Evolutionary conservation across 2,888 invertebrate genomes (phyloP).

Genomic region (Agrilus biguttatus): DNA sequence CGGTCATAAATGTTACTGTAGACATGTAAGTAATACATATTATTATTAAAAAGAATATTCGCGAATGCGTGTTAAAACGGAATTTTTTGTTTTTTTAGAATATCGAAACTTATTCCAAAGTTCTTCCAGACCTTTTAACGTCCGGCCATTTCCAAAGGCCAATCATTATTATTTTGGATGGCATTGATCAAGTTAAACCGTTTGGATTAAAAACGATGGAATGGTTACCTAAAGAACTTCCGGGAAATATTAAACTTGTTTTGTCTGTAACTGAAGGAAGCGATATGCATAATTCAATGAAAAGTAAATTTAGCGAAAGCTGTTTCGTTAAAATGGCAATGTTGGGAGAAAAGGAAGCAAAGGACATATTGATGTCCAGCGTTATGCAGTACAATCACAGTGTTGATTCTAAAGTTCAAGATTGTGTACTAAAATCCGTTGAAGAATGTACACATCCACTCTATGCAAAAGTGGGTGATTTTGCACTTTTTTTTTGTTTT

Average conservation of each 20-base stretch:
- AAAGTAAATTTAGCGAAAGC: conserved; percentile 19
- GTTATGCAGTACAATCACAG: conserved; percentile 45
- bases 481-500: background rate
- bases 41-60: background rate
- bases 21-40: conserved; percentile 35
- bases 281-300: conserved; percentile 28
- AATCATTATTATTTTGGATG: conserved; percentile 61
- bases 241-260: conserved; percentile 61
- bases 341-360: conserved; percentile 35
- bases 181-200: conserved; percentile 47
- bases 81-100: conserved; percentile 37
- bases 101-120: conserved; percentile 52
- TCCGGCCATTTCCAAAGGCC: conserved; percentile 42
- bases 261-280: conserved; percentile 52
- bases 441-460: conserved; percentile 52
- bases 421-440: conserved; percentile 40
- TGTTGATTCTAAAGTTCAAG: conserved; percentile 44
- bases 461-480: conserved; percentile 45
- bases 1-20: conserved; percentile 48
- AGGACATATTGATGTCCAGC: conserved; percentile 37
- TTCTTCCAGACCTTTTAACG: conserved; percentile 39
- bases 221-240: conserved; percentile 65
- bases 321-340: conserved; percentile 35
- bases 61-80: background rate
- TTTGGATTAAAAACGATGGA: conserved; percentile 47